A percentile compares a stretch with the other conserved stretches of the same genome.
These are phyloP conservation scores for Leptoteleia sp. DNA, from an alignment of 1,140 invertebrate genomes.

Conservation along the genomic window DNA sequence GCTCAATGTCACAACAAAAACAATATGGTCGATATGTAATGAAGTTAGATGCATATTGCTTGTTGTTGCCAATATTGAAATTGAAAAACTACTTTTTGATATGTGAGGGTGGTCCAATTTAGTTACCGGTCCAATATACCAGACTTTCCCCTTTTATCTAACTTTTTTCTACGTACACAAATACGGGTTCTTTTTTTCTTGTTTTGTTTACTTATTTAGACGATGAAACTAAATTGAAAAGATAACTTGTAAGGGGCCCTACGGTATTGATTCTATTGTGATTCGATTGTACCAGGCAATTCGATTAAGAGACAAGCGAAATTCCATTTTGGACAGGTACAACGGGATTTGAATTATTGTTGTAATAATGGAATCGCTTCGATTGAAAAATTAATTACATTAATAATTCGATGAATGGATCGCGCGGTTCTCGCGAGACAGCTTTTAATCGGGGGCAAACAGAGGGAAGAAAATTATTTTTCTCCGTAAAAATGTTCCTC, in stretches of 20 bases:
- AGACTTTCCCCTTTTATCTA: too few relatives aligned
- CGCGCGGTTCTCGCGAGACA: neutral
- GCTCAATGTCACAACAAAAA: too few relatives aligned
- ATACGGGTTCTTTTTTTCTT: neutral
- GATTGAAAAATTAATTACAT: conserved; percentile 4
- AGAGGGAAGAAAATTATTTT: conserved; percentile 40
- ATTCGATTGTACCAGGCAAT: neutral
- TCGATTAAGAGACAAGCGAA: conserved; percentile 3
- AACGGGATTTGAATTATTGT: neutral
- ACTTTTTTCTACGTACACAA: neutral
- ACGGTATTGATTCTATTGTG: conserved; percentile 5
- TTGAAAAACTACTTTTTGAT: too few relatives aligned
- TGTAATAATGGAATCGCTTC: conserved; percentile 3
- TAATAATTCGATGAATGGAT: conserved; percentile 3
- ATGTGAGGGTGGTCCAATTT: too few relatives aligned
- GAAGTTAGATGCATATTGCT: too few relatives aligned
- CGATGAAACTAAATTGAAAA: conserved; percentile 11
- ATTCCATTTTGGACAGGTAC: neutral
- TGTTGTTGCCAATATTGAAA: too few relatives aligned
- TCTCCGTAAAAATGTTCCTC: conserved; percentile 20
- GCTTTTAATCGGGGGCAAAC: neutral
- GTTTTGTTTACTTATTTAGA: too few relatives aligned
- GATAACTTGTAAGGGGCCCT: conserved; percentile 5
- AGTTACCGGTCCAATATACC: too few relatives aligned
- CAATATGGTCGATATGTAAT: too few relatives aligned